Evolutionary conservation across 2,888 invertebrate species (phyloP), one percentile per base, ranked within the genome.

Genomic region (Drosophila antonietae): DNA sequence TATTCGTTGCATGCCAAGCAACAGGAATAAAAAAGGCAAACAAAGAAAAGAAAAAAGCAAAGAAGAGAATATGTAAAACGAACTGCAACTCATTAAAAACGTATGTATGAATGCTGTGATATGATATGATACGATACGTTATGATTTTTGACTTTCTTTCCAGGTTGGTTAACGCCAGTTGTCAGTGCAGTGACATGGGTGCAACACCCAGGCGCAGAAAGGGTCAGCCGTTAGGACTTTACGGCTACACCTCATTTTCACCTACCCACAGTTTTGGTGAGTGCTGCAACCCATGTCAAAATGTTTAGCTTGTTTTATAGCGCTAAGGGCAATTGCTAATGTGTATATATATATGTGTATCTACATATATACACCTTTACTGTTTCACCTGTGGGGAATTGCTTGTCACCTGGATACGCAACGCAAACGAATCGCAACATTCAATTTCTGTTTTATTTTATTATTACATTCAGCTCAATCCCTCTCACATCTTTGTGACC

Each of bases 311-410:
- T 66, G 63, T 72, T 79, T 80, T 76, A 76, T 76, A 75, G 64
- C 77, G 76, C 84, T 76, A 74, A 76, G 77, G 89, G 84, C 84
- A 89, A 84, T 86, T 86, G 84, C 87, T 88, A 89, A 84, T 88
- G 72, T 74, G 83, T 18, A 31, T 23, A 28, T 60, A 43, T 35
- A 49, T 23, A 84, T 88, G 70, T 74, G 83, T 28, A 12, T 20
- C 12, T 47, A 23, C 23, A 23, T 23, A 23, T 23, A 20, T 47
- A 46, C 41, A 65, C 8, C 41, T 41, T 41, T n/a, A 51, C 65
- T 56, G 65, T 73, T 73, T 44, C 84, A 84, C 84, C 84, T 84
- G 84, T 86, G 77, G 87, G 84, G 81, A 86, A 80, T 81, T 81
- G 84, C 81, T 83, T 83, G 84, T 84, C 84, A 84, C 87, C 89